phyloP scores from a whole-genome alignment of 2,113 vertebrate genomes.

The Epinephelus cyanopodus region DNA sequence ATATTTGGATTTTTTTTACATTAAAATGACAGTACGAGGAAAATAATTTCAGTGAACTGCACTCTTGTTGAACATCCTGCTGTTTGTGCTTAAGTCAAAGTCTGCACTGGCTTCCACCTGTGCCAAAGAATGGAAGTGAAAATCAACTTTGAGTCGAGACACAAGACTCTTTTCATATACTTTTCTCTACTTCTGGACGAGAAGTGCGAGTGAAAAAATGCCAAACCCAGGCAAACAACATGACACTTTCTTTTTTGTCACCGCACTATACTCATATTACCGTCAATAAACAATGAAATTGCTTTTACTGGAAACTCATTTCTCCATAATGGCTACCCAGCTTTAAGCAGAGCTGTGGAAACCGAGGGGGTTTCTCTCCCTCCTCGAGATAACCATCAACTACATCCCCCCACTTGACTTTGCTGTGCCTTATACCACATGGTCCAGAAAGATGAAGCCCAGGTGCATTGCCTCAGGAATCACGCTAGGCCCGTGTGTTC shows the following conservation, averaged over 20 bases:
- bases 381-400: conserved; percentile 76
- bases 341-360: conserved; percentile 64
- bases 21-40: background rate
- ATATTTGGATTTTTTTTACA: background rate
- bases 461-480: conserved; percentile 85
- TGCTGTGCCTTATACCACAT: conserved; percentile 75
- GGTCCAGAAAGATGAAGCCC: conserved; percentile 81
- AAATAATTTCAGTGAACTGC: background rate
- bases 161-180: conserved; percentile 25
- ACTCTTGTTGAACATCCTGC: background rate
- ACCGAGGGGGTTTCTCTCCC: conserved; percentile 69
- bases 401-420: conserved; percentile 76
- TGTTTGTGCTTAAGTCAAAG: conserved; percentile 10
- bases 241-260: conserved; percentile 52
- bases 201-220: conserved; percentile 20
- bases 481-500: conserved; percentile 64
- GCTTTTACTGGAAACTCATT: conserved; percentile 68
- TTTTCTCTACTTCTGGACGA: conserved; percentile 37
- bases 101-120: background rate
- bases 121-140: conserved; percentile 44
- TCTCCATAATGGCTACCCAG: conserved; percentile 57
- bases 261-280: conserved; percentile 56
- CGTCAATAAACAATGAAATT: conserved; percentile 60
- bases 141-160: conserved; percentile 27
- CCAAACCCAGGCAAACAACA: conserved; percentile 53